These are phyloP conservation scores for Phymastichus coffea DNA, from an alignment of 1,140 invertebrate species.

Conservation along the genomic window DNA sequence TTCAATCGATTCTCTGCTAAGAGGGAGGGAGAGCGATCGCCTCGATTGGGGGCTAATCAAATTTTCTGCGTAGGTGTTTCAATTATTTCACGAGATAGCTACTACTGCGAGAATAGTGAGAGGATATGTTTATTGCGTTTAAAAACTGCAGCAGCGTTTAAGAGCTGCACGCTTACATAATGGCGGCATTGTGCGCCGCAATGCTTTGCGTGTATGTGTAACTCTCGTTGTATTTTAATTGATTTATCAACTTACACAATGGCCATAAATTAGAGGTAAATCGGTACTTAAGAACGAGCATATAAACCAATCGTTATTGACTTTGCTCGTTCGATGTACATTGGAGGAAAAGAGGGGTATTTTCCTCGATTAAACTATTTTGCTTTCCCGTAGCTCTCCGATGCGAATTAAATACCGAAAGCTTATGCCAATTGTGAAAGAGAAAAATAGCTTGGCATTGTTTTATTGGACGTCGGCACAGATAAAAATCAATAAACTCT, in stretches of 20 bases:
- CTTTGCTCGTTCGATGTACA: not conserved
- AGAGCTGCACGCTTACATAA: no score
- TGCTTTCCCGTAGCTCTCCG: no score
- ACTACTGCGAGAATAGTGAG: not conserved
- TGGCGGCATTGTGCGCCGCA: slow-evolving; percentile 16
- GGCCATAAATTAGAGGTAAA: slow-evolving; percentile 14
- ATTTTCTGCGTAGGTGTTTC: no score
- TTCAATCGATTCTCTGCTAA: slow-evolving; percentile 3
- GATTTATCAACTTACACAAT: slow-evolving; percentile 17
- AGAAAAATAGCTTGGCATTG: no score
- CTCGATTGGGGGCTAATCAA: slow-evolving; percentile 20
- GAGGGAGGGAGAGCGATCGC: not conserved
- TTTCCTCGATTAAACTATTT: no score
- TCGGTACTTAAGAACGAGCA: slow-evolving; percentile 14
- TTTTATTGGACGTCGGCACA: no score
- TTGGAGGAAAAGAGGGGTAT: no score
- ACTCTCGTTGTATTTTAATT: slow-evolving; percentile 9
- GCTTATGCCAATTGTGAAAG: no score
- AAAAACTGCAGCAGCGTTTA: no score
- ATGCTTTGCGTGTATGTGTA: not conserved
- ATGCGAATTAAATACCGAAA: no score
- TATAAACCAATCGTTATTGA: not conserved
- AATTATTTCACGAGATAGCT: not conserved
- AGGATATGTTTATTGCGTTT: not conserved
- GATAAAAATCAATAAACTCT: no score